Conservation (phyloP, 2,113 vertebrate genomes). For the Upupa epops region DNA sequence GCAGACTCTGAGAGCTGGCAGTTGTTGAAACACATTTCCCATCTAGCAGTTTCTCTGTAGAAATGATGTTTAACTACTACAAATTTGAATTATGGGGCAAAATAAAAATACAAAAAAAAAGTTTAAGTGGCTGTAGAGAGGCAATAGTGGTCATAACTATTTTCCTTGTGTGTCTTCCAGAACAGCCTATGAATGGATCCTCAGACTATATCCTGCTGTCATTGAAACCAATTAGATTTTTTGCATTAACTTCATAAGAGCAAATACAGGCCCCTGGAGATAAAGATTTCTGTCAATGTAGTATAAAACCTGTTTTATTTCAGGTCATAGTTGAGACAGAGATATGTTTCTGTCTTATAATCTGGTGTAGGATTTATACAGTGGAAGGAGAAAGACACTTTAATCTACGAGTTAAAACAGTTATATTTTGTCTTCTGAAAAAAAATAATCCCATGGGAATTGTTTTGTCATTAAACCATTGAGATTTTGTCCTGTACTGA, state of each 20-base stretch:
- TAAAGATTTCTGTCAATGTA: constrained; percentile 59
- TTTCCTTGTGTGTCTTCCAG: constrained; percentile 1
- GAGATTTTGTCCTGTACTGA: constrained; percentile 20
- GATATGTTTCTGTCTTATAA: constrained; percentile 24
- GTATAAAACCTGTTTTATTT: constrained; percentile 47
- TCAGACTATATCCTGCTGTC: constrained; percentile 21
- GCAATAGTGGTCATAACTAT: not conserved
- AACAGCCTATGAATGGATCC: not conserved
- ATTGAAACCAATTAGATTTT: constrained; percentile 53
- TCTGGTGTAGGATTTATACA: constrained; percentile 38
- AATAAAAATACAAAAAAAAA: not conserved
- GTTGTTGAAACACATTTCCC: not conserved
- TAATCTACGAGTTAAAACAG: constrained; percentile 21
- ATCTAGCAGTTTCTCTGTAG: not conserved
- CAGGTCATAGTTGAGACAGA: constrained; percentile 22
- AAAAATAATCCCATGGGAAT: not conserved
- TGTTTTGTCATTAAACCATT: constrained; percentile 3
- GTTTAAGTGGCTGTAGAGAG: not conserved
- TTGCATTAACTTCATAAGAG: constrained; percentile 58
- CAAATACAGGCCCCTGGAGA: constrained; percentile 46
- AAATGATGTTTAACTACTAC: not conserved
- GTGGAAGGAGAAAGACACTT: constrained; percentile 43
- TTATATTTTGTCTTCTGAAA: constrained; percentile 20
- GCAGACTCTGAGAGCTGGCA: not conserved
- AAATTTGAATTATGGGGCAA: not conserved